These are phyloP conservation scores for Etia nguti DNA, from an alignment of 2,113 vertebrate genomes.

Conservation along the genomic window DNA sequence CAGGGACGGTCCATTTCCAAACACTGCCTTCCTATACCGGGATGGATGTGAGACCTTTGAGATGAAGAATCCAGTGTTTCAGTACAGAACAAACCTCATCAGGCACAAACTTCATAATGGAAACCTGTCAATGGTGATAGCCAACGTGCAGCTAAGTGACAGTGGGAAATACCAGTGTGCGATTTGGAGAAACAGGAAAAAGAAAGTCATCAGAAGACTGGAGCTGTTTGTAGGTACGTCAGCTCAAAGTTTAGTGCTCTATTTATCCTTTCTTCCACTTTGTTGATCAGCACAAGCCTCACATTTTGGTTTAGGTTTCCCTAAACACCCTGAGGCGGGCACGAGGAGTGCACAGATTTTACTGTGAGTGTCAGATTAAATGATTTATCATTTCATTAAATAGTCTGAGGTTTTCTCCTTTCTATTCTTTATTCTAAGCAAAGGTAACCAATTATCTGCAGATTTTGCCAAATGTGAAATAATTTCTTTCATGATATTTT, in stretches of 20 bases:
- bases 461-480: neutral
- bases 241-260: fast-evolving
- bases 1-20: fast-evolving
- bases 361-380: neutral
- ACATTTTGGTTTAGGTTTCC: neutral
- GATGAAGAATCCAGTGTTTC: neutral
- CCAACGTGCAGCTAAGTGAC: neutral
- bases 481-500: neutral
- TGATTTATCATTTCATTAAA: neutral
- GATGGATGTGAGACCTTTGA: neutral
- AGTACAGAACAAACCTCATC: neutral
- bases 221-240: neutral
- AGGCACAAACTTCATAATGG: neutral
- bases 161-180: neutral
- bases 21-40: neutral
- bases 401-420: neutral
- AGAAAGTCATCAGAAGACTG: neutral
- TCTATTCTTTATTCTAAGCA: fast-evolving
- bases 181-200: neutral
- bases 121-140: neutral
- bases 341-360: neutral
- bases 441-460: neutral
- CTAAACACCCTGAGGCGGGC: neutral
- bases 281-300: neutral
- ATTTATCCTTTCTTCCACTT: neutral